A percentile compares a stretch with the other conserved stretches of the same genome.
phyloP scores from a whole-genome alignment of 1,140 invertebrate genomes.

The Platyura marginata region DNA sequence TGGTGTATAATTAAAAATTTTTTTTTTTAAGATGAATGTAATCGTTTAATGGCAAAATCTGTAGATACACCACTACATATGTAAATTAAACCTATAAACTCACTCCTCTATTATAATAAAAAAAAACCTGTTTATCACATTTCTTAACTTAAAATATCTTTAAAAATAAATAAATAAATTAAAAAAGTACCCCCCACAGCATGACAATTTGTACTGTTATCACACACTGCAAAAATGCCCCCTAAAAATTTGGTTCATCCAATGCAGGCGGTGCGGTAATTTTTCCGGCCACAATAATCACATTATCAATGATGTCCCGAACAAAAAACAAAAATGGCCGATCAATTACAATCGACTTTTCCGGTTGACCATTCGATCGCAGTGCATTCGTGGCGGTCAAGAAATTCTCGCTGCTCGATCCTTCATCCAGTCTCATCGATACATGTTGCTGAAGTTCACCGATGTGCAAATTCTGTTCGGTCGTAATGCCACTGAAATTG shows the following conservation, averaged over 20 bases:
- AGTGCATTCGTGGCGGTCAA: constrained; percentile 10
- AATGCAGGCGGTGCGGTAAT: neutral
- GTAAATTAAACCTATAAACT: no score
- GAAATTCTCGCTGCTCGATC: constrained; percentile 13
- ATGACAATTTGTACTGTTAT: no score
- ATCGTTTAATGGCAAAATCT: no score
- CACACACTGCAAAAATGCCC: no score
- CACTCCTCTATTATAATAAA: no score
- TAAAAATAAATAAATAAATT: no score
- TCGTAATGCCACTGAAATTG: constrained; percentile 32
- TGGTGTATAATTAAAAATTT: no score
- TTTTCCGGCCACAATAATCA: constrained; percentile 42
- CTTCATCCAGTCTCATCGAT: constrained; percentile 33
- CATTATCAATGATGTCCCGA: constrained; percentile 34
- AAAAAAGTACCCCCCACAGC: no score
- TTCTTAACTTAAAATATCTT: no score
- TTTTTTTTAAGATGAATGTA: no score
- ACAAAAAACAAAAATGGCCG: constrained; percentile 51
- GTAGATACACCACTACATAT: no score
- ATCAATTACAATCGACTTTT: constrained; percentile 32
- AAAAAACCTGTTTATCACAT: no score
- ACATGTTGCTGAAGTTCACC: constrained; percentile 41
- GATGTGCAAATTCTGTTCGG: constrained; percentile 29
- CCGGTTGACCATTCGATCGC: constrained; percentile 8
- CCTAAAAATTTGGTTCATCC: neutral